Base-by-base conservation (phyloP, 2,113 vertebrate species). In the Aphyosemion australe region DNA sequence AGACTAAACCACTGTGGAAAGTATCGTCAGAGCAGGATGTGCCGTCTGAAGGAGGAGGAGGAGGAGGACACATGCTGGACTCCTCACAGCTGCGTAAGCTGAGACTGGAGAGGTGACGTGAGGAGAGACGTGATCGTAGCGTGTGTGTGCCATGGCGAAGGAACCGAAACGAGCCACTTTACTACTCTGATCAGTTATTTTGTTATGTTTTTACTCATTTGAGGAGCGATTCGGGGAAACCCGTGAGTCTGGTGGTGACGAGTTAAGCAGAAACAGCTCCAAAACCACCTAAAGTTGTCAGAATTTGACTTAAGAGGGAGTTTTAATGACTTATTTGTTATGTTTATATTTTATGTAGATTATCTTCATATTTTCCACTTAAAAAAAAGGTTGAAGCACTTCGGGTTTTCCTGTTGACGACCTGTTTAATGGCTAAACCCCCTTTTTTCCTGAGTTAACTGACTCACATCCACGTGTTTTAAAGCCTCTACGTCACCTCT, bases 41-140 rank as follows among this genome's bases (percentile, higher is more conserved):
- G 31, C 16, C 18, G 18, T 16, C 31, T 48, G 39, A 21, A 16
- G 19, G 59, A 59, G 26, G 32, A 19, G 50, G 52, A 65, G 52
- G 54, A 2, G 12, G 19, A 18, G 26, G 26, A 26, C 16, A 11
- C 47, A 54, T 5, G 26, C 5, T 66, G 51, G 51, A 21, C 83
- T 84, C 59, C 67, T 37, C 47, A 42, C 58, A 57, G 64, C 58
- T 61, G 69, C 78, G 85, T 82, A 88, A 88, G 8, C 26, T 50
- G 75, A 90, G 61, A 65, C 74, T 0, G 9, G 3, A 5, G 54
- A 20, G 52, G 64, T 67, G 69, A 74, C 58, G 26, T 46, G 32
- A 12, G n/a, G 37, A 18, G 50, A 65, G 73, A 89, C 65, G 58
- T 89, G 89, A 82, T 16, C 18, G 47, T 13, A 31, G 42, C 51